A percentile compares a stretch with the other conserved stretches of the same genome.
These are phyloP conservation scores for Oligia fasciuncula DNA, from an alignment of 2,888 invertebrate species.

Conservation along the genomic window DNA sequence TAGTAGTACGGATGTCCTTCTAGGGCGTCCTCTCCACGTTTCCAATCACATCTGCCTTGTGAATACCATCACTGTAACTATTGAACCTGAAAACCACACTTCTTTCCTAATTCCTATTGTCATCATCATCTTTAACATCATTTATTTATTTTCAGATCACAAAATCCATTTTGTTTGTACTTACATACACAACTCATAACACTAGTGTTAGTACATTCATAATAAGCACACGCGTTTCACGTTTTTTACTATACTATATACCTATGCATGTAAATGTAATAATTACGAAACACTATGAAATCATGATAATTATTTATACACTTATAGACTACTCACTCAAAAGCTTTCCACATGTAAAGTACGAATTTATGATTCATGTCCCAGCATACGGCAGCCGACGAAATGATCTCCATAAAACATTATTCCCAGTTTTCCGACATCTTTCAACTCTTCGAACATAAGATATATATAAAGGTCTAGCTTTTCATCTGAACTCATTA, in stretches of 20 bases:
- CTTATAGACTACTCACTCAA: not conserved
- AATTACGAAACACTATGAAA: not conserved
- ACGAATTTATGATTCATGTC: slow-evolving; percentile 30
- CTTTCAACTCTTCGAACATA: slow-evolving; percentile 43
- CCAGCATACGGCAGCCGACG: slow-evolving; percentile 5
- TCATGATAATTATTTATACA: not conserved
- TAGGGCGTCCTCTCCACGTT: not conserved
- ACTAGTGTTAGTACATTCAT: not conserved
- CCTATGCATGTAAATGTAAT: not conserved
- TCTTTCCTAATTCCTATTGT: not conserved
- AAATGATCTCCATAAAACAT: slow-evolving; percentile 52
- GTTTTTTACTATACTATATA: not conserved
- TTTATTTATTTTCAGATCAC: too few relatives aligned
- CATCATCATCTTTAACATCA: not conserved
- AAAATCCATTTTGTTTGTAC: not conserved
- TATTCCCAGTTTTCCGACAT: slow-evolving; percentile 32
- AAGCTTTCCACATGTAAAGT: slow-evolving; percentile 7
- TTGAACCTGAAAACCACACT: not conserved
- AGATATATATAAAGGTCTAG: slow-evolving; percentile 58
- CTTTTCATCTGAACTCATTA: slow-evolving; percentile 61
- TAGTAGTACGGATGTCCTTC: not conserved
- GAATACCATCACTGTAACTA: not conserved
- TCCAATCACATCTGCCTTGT: not conserved
- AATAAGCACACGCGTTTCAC: not conserved
- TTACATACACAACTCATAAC: not conserved